These are phyloP conservation scores for Apamea monoglypha DNA, from an alignment of 2,888 invertebrate species.

Conservation along the genomic window DNA sequence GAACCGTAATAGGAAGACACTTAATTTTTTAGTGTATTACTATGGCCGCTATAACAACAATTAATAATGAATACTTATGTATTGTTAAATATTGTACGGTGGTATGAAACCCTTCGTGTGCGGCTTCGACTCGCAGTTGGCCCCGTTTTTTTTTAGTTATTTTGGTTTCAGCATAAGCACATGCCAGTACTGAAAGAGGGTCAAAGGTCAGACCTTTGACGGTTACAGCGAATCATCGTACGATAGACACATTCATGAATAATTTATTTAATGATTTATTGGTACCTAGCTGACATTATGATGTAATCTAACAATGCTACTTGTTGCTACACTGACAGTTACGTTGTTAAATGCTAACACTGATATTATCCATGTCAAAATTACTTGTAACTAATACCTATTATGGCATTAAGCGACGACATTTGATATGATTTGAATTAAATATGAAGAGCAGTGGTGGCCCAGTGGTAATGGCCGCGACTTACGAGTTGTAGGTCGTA, in stretches of 20 bases:
- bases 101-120: not conserved
- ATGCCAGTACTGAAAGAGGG: not conserved
- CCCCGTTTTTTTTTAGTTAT: not conserved
- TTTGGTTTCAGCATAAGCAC: constrained; percentile 1
- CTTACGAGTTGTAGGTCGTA: no score
- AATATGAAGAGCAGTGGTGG: not conserved
- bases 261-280: constrained; percentile 44
- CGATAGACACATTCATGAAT: constrained; percentile 42
- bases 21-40: not conserved
- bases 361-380: constrained; percentile 18
- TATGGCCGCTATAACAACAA: not conserved
- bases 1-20: not conserved
- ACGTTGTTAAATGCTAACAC: constrained; percentile 39
- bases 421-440: not conserved
- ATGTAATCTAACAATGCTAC: constrained; percentile 39
- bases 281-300: constrained; percentile 37
- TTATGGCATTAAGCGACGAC: not conserved
- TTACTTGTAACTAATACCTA: not conserved
- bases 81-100: not conserved
- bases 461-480: no score
- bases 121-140: not conserved
- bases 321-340: constrained; percentile 24
- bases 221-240: constrained; percentile 1
- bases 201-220: constrained; percentile 2
- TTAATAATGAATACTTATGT: no score